Evolutionary conservation across 2,888 invertebrate genomes (phyloP), one percentile per base, ranked within the genome.

Genomic region (Podabrus alpinus): DNA sequence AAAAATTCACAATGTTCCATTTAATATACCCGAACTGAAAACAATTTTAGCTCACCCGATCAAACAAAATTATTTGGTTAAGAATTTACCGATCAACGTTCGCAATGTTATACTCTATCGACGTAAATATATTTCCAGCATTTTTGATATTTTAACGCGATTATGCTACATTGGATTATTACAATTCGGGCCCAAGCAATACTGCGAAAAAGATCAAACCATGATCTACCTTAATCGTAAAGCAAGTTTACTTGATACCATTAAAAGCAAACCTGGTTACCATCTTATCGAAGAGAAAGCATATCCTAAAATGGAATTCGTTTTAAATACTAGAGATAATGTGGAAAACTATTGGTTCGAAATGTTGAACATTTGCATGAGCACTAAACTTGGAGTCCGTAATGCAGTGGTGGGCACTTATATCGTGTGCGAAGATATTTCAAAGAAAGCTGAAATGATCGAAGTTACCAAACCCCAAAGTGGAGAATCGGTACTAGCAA

Each of bases 191-290:
- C 90, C 92, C 0, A 90, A 92, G 75, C 86, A 89, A 67, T 86
- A 90, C 25, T 92, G 92, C 80, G 92, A 93, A 79, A 94, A 91
- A 82, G 93, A 91, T 83, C 92, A 92, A 88, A 90, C 92, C n/a
- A 92, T 91, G 79, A 83, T 94, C 5, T 95, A 91, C 82, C 73
- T 95, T 0, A 95, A 95, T 84, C 88, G 88, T 3, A 88, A 87
- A 17, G 90, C 91, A 0, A 87, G 89, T 59, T 80, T 95, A 3
- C 83, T 91, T 72, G 93, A 95, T 82, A 95, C 95, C 0, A 91
- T 90, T 0, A 86, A 89, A 0, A 92, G 92, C 0, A 88, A 89
- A 0, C 89, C 90, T 0, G 91, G 92, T 9, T 94, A 93, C 82
- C 88, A 91, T 78, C 88, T 89, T 77, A 86, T 92, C 0, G 90